Conservation (phyloP, 2,888 invertebrate genomes). For the Luffia ferchaultella region DNA sequence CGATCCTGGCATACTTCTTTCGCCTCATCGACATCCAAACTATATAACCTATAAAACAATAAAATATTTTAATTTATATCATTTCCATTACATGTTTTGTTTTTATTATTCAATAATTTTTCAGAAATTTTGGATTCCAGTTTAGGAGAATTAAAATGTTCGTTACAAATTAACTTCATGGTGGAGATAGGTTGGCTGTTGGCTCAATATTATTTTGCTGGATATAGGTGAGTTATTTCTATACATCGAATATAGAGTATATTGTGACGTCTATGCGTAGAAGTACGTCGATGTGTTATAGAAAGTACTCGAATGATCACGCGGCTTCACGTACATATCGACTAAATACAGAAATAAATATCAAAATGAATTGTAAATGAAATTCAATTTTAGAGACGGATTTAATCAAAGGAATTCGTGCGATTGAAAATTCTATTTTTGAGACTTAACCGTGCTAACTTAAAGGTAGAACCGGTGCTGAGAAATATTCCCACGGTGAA, state of each 20-base stretch:
- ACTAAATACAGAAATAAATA: not conserved
- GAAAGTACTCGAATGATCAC: no score
- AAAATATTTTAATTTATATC: no score
- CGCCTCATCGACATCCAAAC: no score
- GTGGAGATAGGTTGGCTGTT: slow-evolving; percentile 90
- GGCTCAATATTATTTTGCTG: slow-evolving; percentile 83
- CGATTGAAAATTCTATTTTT: not conserved
- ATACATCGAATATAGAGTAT: slow-evolving; percentile 6
- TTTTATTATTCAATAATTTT: slow-evolving; percentile 9
- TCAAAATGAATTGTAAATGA: not conserved
- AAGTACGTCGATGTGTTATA: no score
- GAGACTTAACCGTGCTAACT: no score
- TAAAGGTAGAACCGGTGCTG: no score
- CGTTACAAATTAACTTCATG: slow-evolving; percentile 93
- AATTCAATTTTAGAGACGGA: no score
- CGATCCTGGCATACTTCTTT: no score
- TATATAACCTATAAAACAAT: no score
- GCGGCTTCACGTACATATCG: no score
- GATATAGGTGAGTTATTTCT: slow-evolving; percentile 63
- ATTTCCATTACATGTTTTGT: no score
- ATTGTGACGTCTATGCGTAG: slow-evolving; percentile 5
- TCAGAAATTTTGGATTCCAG: slow-evolving; percentile 81
- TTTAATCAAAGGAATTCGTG: not conserved
- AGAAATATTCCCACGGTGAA: no score
- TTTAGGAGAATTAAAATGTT: slow-evolving; percentile 76